Evolutionary conservation across 1,140 invertebrate genomes (phyloP), one percentile per base, ranked within the genome.

Genomic region (Chionoecetes opilio): DNA sequence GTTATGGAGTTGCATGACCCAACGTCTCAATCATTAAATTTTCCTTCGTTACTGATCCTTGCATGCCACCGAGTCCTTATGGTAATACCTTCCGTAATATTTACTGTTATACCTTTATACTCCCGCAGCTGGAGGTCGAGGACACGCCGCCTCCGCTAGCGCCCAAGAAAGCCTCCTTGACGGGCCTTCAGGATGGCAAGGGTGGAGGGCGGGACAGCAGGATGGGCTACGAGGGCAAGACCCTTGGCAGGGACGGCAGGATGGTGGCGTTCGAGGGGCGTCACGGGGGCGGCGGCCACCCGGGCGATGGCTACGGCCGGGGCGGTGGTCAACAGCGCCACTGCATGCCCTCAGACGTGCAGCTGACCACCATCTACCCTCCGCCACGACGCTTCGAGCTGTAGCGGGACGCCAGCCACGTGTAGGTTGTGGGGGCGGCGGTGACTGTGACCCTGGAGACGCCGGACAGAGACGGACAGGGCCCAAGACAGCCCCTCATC

Each of bases 301-400:
- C 5, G 53, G 21, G 9, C 1, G 82, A 41, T 6, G 31, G 26
- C 82, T 82, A 84, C 37, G 26, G 53, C 26, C 26, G 90, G 90
- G 35, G n/a, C 75, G 87, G 29, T 63, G 32, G n/a, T 26, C 31
- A 17, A 29, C 21, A 34, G 29, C 90, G 8, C 29, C 85, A 5
- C 82, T 21, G 26, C 82, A 91, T 17, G 41, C 38, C 35, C 84
- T 85, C n/a, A 21, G 95, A 94, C 35, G 91, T 95, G 2, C 95
- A 96, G 85, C 93, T 96, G 17, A 95, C 93, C 9, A 96, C 95
- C 29, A 91, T 95, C 53, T 96, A 96, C 63, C 95, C 95, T 0
- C 94, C 90, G 26, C 95, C 95, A 0, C 91, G 90, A 0, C 94
- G 53, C 46, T 95, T 95, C n/a, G 84, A 95, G 31, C 90, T 95